Conservation (phyloP, 2,888 invertebrate species). For the Notodonta ziczac region DNA sequence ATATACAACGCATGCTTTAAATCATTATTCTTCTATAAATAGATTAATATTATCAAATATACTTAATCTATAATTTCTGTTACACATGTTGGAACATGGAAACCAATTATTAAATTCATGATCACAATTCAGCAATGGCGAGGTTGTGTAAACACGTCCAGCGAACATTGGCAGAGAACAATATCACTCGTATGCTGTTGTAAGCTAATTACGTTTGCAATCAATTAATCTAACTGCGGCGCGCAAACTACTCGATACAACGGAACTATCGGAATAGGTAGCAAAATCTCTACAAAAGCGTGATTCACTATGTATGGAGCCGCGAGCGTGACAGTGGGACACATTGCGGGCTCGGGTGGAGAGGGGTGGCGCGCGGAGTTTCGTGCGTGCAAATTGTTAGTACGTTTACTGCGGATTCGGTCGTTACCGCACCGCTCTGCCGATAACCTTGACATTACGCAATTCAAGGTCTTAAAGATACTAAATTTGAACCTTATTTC, state of each 20-base stretch:
- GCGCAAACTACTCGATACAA: too few species aligned
- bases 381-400: background rate
- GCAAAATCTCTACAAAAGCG: background rate
- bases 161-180: too few species aligned
- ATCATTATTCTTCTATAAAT: background rate
- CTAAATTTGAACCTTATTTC: background rate
- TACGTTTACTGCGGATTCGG: background rate
- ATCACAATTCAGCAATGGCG: too few species aligned
- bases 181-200: too few species aligned
- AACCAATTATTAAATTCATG: too few species aligned
- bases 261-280: background rate
- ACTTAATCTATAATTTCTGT: too few species aligned
- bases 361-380: background rate
- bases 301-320: background rate
- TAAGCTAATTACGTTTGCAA: too few species aligned
- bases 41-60: too few species aligned
- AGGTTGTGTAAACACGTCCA: too few species aligned
- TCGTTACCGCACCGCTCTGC: background rate
- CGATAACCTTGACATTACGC: slow-evolving; percentile 1
- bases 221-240: too few species aligned
- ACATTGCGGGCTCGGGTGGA: background rate
- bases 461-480: background rate
- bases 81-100: too few species aligned
- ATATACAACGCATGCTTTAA: background rate
- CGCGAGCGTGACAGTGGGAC: background rate